Evolutionary conservation across 2,888 invertebrate species (phyloP).

Genomic region (Aspidapion aeneum): DNA sequence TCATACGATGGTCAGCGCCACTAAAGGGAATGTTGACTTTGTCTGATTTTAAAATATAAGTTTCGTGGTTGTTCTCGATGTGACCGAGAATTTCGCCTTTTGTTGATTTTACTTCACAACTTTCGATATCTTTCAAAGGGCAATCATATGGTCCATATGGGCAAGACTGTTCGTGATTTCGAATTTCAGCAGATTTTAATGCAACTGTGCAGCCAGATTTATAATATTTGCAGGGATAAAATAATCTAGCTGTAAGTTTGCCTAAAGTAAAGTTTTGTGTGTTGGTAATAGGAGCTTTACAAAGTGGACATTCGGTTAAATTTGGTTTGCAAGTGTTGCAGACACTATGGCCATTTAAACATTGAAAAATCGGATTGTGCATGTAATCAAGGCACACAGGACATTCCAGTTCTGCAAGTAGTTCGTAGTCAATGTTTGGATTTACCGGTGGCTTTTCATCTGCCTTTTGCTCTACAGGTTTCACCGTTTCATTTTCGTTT

Average conservation of each 20-base stretch:
- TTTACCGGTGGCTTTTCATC: conserved; percentile 10
- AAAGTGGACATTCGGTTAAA: conserved; percentile 34
- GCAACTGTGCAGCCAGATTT: conserved; percentile 32
- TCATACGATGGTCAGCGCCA: conserved; percentile 12
- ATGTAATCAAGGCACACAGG: conserved; percentile 42
- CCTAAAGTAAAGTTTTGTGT: conserved; percentile 40
- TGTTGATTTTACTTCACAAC: conserved; percentile 18
- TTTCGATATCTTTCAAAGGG: conserved; percentile 25
- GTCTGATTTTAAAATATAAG: conserved; percentile 32
- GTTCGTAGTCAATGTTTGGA: conserved; percentile 25
- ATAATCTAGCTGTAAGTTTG: conserved; percentile 32
- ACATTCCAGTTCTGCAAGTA: conserved; percentile 36
- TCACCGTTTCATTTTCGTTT: neutral
- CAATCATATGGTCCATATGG: conserved; percentile 29
- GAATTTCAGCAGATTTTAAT: conserved; percentile 26
- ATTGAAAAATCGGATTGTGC: conserved; percentile 41
- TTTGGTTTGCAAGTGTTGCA: conserved; percentile 30
- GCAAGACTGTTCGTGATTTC: conserved; percentile 29
- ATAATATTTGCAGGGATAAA: conserved; percentile 39
- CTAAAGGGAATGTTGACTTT: conserved; percentile 27
- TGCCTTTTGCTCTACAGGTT: neutral
- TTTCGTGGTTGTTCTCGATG: conserved; percentile 30
- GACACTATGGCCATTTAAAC: conserved; percentile 40
- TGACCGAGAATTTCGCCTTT: conserved; percentile 18
- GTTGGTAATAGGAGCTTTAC: conserved; percentile 31